phyloP scores from a whole-genome alignment of 2,113 vertebrate genomes.

The Gobio gobio region DNA sequence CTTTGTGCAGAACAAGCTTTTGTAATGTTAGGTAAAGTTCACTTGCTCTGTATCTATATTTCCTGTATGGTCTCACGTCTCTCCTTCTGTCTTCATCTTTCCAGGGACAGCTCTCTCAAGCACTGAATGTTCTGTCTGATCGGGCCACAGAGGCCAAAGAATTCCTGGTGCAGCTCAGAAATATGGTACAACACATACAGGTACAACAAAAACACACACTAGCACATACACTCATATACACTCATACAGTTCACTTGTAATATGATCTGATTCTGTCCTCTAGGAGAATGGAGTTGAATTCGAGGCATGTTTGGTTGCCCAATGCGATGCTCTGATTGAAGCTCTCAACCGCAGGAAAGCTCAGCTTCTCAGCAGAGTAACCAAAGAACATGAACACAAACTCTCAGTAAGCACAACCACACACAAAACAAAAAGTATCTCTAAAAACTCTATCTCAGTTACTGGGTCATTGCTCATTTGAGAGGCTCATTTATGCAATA shows the following conservation, averaged over 20 bases:
- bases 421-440: not conserved
- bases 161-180: constrained; percentile 94
- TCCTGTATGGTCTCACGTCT: not conserved
- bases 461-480: not conserved
- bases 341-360: constrained; percentile 95
- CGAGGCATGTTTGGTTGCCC: constrained; percentile 95
- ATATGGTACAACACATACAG: constrained; percentile 98
- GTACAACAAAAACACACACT: constrained; percentile 68
- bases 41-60: not conserved
- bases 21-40: not conserved
- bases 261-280: constrained; percentile 1
- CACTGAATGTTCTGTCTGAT: constrained; percentile 92
- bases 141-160: constrained; percentile 97
- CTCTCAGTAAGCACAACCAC: constrained; percentile 81
- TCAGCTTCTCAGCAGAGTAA: constrained; percentile 91
- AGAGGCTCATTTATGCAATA: not conserved
- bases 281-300: constrained; percentile 99
- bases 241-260: not conserved
- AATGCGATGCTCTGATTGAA: constrained; percentile 97
- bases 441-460: not conserved
- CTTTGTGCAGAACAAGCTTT: not conserved
- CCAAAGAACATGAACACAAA: constrained; percentile 98
- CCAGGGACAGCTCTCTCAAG: constrained; percentile 96
- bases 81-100: constrained; percentile 13
- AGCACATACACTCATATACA: not conserved